Evolutionary conservation across 2,797 vertebrate species (phyloP).

Genomic region (Trachops cirrhosus): DNA sequence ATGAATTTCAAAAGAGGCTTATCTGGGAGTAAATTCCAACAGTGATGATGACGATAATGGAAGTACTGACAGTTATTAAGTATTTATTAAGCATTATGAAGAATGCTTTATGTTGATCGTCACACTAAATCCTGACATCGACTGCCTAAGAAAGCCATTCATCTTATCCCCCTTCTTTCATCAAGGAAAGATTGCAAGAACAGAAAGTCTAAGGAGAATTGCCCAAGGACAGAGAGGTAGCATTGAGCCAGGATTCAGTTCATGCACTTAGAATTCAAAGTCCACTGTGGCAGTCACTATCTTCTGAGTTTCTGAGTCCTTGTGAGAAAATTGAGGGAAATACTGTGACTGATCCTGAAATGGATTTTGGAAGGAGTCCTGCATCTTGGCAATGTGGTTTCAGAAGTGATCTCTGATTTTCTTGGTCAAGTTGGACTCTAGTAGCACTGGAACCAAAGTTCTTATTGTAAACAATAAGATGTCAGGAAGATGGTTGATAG

Average conservation of each 20-base stretch:
- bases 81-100: background rate
- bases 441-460: background rate
- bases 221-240: background rate
- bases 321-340: background rate
- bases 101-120: background rate
- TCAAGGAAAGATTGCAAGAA: background rate
- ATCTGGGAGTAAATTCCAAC: background rate
- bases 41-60: background rate
- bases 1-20: background rate
- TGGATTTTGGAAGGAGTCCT: background rate
- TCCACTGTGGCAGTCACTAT: background rate
- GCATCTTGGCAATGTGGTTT: background rate
- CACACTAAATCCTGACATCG: background rate
- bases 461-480: background rate
- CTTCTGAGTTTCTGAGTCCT: background rate
- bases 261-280: background rate
- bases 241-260: background rate
- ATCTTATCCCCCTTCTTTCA: background rate
- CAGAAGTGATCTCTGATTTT: background rate
- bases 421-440: background rate
- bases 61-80: background rate
- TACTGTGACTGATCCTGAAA: background rate
- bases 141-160: background rate
- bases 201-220: background rate
- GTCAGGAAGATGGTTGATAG: background rate